Conservation (phyloP, 2,797 vertebrate genomes). For the Cygnus olor region DNA sequence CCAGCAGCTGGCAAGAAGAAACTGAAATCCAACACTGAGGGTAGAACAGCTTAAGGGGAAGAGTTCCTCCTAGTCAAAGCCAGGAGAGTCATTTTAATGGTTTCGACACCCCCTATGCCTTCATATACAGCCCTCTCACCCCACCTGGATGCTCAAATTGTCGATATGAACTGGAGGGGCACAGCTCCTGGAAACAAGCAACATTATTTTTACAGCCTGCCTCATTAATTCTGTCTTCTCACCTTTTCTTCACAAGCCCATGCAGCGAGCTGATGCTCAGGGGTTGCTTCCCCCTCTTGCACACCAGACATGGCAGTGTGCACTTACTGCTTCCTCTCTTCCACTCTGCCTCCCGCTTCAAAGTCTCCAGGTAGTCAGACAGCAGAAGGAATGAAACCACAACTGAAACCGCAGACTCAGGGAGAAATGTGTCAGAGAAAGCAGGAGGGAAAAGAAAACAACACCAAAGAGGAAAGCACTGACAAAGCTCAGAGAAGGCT, state of each 20-base stretch:
- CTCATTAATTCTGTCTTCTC: neutral
- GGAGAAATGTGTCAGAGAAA: neutral
- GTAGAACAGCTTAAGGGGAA: neutral
- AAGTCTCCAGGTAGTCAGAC: neutral
- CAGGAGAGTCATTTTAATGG: neutral
- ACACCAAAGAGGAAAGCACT: neutral
- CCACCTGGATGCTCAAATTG: neutral
- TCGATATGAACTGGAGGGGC: neutral
- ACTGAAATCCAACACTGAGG: neutral
- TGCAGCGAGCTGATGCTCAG: neutral
- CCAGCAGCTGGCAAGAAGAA: neutral
- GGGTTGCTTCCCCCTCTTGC: neutral
- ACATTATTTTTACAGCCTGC: neutral
- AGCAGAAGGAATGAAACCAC: neutral
- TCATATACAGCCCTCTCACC: neutral
- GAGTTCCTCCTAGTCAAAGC: neutral
- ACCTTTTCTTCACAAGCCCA: neutral
- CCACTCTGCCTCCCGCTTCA: neutral
- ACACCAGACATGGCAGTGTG: rapidly evolving
- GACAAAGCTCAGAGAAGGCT: neutral
- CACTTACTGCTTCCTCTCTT: neutral
- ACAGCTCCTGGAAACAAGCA: neutral
- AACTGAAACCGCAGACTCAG: neutral
- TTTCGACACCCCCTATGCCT: neutral
- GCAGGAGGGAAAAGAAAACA: neutral